These are phyloP conservation scores for Bombus cullumanus DNA, from an alignment of 1,140 invertebrate species.

Conservation along the genomic window DNA sequence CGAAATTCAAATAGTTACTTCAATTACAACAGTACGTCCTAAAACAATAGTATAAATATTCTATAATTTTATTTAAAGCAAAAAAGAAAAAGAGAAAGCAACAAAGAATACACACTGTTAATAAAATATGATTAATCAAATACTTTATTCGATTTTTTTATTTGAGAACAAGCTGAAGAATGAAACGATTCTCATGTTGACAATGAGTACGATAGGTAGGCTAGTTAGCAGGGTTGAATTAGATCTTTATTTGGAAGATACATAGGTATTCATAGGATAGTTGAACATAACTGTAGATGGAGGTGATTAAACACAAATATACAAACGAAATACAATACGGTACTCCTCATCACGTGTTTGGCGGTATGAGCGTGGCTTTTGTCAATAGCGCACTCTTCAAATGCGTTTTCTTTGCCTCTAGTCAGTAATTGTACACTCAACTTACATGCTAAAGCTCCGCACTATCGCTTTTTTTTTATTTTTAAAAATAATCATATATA, in stretches of 20 bases:
- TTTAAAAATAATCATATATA: conserved; percentile 72
- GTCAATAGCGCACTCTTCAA: conserved; percentile 40
- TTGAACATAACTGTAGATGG: conserved; percentile 71
- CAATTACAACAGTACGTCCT: not conserved
- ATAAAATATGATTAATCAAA: conserved; percentile 27
- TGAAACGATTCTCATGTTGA: conserved; percentile 30
- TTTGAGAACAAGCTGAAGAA: conserved; percentile 51
- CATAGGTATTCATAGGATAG: conserved; percentile 69
- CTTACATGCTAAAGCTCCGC: conserved; percentile 67
- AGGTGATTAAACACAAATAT: conserved; percentile 74
- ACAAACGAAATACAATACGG: conserved; percentile 75
- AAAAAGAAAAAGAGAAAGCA: not conserved
- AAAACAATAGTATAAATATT: not conserved
- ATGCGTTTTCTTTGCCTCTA: conserved; percentile 46
- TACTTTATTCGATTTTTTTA: conserved; percentile 57
- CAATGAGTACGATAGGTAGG: conserved; percentile 44
- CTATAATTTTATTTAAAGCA: not conserved
- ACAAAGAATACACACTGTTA: not conserved
- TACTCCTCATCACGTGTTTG: conserved; percentile 60
- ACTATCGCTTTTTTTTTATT: conserved; percentile 57
- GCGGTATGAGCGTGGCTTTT: conserved; percentile 56
- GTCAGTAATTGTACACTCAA: conserved; percentile 67
- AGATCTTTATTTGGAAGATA: conserved; percentile 79
- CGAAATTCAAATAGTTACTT: conserved; percentile 9
- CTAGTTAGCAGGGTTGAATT: conserved; percentile 67